Evolutionary conservation across 2,888 invertebrate species (phyloP), one percentile per base, ranked within the genome.

Genomic region (Euphydryas editha): DNA sequence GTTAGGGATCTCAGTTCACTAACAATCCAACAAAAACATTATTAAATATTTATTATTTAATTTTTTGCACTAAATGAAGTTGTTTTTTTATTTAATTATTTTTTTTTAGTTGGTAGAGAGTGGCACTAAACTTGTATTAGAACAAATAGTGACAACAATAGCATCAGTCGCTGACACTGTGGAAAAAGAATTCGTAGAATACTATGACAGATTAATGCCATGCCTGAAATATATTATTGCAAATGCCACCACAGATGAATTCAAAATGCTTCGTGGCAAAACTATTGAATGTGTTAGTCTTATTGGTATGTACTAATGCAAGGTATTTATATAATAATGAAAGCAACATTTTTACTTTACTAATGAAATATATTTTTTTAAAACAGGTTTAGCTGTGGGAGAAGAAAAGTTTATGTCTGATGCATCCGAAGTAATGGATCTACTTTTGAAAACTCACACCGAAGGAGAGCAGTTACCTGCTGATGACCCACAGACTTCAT

Each of bases 261-360:
- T 98, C 72, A 96, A 98, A 80, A 94, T 99, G 90, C 93, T 99
- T 44, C 95, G 99, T 62, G 99, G 99, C 68, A 99, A 99, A 92
- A 98, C 99, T 1, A 99, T 99, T 74, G 99, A 99, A 88, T 99
- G 99, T 83, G 98, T 99, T 73, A 99, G 99, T 82, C 94, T 99
- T 66, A 99, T 99, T 84, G 99, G 99, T 77, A 74, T 89, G 81
- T 67, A 51, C 15, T 36, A 51, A 21, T 42, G 18, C 8, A 18
- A 46, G 13, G 21, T 7, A 30, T 39, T 57, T 36, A 17, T 47
- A 20, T n/a, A 17, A 20, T 20, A 7, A 2, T n/a, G 18, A 47
- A 1, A 54, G 10, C n/a, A 30, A 30, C 30, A 30, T 21, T 11
- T 1, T 17, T 1, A 30, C 8, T 36, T 54, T 30, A 0, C 10